Evolutionary conservation across 2,888 invertebrate species (phyloP).

Genomic region (Lampropteryx suffumata): DNA sequence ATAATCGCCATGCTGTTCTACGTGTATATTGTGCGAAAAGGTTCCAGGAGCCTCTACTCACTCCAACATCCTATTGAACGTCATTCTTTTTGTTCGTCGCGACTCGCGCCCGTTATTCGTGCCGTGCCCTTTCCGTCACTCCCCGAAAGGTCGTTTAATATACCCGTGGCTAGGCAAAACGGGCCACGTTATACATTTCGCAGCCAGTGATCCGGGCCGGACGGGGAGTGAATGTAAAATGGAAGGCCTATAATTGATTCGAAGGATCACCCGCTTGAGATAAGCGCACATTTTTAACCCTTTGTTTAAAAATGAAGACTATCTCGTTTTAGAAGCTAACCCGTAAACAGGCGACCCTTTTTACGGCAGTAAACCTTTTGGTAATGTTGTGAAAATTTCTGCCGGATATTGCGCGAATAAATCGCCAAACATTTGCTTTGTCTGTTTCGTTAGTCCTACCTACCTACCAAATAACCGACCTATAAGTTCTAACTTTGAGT

Average conservation of each 20-base stretch:
- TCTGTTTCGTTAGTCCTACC: constrained; percentile 6
- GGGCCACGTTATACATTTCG: constrained; percentile 30
- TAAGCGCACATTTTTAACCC: constrained; percentile 48
- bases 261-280: constrained; percentile 42
- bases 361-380: constrained; percentile 55
- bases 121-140: neutral
- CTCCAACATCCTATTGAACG: too few species aligned
- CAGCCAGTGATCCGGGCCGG: constrained; percentile 37
- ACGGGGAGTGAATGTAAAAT: constrained; percentile 30
- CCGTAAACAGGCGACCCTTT: constrained; percentile 56
- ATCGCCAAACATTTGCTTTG: constrained; percentile 31
- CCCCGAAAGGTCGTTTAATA: neutral
- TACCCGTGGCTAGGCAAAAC: constrained; percentile 25
- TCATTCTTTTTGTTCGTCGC: neutral
- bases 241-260: constrained; percentile 54
- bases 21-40: too few species aligned
- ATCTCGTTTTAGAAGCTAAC: constrained; percentile 34
- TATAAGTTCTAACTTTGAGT: neutral
- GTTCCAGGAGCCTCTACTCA: too few species aligned
- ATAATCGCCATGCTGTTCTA: too few species aligned
- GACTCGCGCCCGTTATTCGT: neutral
- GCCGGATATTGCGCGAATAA: constrained; percentile 49
- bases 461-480: too few species aligned
- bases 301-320: constrained; percentile 60
- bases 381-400: constrained; percentile 52